phyloP scores from a whole-genome alignment of 2,797 vertebrate genomes.

The Rhabdomys pumilio region DNA sequence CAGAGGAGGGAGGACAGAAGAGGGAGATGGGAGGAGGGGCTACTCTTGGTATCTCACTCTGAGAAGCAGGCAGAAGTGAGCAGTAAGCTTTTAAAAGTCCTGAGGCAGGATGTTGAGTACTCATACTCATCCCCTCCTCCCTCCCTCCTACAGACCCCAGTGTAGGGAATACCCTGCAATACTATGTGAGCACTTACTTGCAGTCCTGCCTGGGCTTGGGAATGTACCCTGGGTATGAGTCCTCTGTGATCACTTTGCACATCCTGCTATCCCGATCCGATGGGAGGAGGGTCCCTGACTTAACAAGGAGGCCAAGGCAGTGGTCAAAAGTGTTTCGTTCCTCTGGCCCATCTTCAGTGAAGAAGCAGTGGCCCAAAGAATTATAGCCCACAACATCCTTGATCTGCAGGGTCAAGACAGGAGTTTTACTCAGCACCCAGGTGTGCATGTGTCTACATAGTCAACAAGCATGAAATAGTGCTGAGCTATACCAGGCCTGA shows the following conservation, averaged over 20 bases:
- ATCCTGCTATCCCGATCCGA: slow-evolving; percentile 97
- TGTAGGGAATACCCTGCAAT: background rate
- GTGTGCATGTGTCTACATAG: fast-evolving
- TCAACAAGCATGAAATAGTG: fast-evolving
- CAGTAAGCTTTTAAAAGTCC: background rate
- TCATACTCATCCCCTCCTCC: background rate
- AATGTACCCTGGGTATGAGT: slow-evolving; percentile 95
- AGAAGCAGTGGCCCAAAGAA: slow-evolving; percentile 96
- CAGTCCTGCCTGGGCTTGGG: slow-evolving; percentile 97
- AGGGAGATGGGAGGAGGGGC: background rate
- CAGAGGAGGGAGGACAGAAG: background rate
- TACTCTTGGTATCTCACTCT: background rate
- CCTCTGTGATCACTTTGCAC: slow-evolving; percentile 95
- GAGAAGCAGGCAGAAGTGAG: no score
- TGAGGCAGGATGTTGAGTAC: background rate
- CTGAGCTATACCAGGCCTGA: fast-evolving
- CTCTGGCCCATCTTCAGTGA: slow-evolving; percentile 97
- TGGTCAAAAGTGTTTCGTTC: slow-evolving; percentile 98
- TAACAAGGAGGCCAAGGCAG: slow-evolving; percentile 96
- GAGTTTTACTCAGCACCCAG: fast-evolving
- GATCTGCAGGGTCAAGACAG: slow-evolving; percentile 88
- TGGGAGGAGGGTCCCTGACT: slow-evolving; percentile 95
- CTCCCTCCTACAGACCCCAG: background rate
- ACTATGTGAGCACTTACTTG: slow-evolving; percentile 89
- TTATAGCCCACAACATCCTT: slow-evolving; percentile 97